These are phyloP conservation scores for Parasteatoda tepidariorum DNA, from an alignment of 1,140 invertebrate species.

Conservation along the genomic window DNA sequence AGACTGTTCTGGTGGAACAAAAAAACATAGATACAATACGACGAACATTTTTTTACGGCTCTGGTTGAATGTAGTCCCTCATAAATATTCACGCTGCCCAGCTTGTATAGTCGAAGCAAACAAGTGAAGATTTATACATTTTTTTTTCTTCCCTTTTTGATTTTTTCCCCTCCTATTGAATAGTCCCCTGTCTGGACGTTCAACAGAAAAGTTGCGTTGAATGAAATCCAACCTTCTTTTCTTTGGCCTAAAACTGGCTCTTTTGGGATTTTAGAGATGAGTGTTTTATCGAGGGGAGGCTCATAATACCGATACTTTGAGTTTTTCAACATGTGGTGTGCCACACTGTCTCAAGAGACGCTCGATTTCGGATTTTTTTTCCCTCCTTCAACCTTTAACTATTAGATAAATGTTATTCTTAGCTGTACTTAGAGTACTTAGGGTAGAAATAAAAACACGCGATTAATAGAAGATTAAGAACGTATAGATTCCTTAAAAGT, in stretches of 20 bases:
- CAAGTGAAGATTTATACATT: constrained; percentile 8
- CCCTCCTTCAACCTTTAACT: too few relatives aligned
- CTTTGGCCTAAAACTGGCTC: too few relatives aligned
- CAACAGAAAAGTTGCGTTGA: too few relatives aligned
- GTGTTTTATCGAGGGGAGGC: too few relatives aligned
- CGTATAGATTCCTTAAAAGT: too few relatives aligned
- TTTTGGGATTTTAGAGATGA: too few relatives aligned
- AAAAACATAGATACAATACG: constrained; percentile 1
- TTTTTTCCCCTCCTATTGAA: not conserved
- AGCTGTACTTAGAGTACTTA: not conserved
- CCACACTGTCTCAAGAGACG: not conserved
- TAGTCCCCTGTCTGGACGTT: not conserved
- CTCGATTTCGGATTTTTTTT: not conserved
- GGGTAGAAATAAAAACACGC: not conserved
- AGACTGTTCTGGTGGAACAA: not conserved
- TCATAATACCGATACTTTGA: not conserved
- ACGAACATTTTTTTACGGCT: constrained; percentile 5
- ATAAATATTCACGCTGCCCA: constrained; percentile 31
- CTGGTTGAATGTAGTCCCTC: not conserved
- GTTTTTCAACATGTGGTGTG: not conserved
- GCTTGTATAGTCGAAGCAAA: constrained; percentile 2
- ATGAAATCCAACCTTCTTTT: too few relatives aligned
- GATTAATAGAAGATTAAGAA: too few relatives aligned
- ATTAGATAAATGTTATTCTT: constrained; percentile 15
- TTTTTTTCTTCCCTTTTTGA: not conserved